Evolutionary conservation across 64 coral and sea anemone genomes (phyloP).

Genomic region (Stichodactyla helianthus): DNA sequence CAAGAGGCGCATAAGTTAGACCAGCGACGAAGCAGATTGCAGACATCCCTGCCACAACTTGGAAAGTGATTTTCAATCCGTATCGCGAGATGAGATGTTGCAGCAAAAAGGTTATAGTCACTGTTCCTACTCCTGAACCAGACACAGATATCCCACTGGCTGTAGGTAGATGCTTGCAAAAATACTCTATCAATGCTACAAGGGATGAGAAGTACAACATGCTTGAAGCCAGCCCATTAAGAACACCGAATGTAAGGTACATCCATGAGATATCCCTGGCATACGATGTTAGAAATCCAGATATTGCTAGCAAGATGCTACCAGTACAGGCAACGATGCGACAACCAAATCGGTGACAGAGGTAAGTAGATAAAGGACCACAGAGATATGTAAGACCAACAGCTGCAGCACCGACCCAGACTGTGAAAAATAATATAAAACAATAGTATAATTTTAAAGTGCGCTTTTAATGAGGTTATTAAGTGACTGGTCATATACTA

Average conservation of each 20-base stretch:
- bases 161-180: slow-evolving; percentile 61
- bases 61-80: slow-evolving; percentile 51
- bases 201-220: slow-evolving; percentile 73
- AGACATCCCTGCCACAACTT: slow-evolving; percentile 37
- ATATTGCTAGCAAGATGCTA: slow-evolving; percentile 34
- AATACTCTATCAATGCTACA: slow-evolving; percentile 66
- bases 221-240: slow-evolving; percentile 64
- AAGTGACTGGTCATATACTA: no score
- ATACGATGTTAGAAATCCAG: slow-evolving; percentile 58
- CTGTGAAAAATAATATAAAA: slow-evolving; percentile 34
- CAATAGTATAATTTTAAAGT: no score
- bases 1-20: slow-evolving; percentile 24
- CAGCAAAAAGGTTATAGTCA: slow-evolving; percentile 46
- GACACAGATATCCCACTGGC: slow-evolving; percentile 71
- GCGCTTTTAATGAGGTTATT: no score
- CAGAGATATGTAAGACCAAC: slow-evolving; percentile 68
- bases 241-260: slow-evolving; percentile 78
- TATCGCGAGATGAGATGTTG: slow-evolving; percentile 38
- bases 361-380: slow-evolving; percentile 53
- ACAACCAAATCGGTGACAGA: slow-evolving; percentile 61
- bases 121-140: slow-evolving; percentile 60
- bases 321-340: slow-evolving; percentile 66
- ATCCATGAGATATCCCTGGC: slow-evolving; percentile 42
- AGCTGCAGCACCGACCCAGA: slow-evolving; percentile 75
- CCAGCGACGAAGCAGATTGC: slow-evolving; percentile 34